Evolutionary conservation across 1,140 invertebrate genomes (phyloP).

Genomic region (Cydia amplana): DNA sequence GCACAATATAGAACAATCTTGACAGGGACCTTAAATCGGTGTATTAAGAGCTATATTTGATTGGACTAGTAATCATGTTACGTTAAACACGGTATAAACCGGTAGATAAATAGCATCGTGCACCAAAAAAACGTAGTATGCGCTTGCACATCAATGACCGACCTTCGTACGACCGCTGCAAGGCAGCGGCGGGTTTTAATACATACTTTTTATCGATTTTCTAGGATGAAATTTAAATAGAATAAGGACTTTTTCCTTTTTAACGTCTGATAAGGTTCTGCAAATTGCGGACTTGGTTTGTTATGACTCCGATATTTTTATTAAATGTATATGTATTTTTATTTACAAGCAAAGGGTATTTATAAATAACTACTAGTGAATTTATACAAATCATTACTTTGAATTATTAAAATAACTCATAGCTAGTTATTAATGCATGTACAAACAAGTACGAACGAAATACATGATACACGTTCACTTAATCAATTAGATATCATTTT

Average conservation of each 20-base stretch:
- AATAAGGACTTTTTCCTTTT: conserved; percentile 4
- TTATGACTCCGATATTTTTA: not conserved
- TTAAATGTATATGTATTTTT: no score
- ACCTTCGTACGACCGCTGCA: conserved; percentile 47
- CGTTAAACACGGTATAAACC: conserved; percentile 17
- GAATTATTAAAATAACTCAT: no score
- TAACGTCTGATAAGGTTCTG: not conserved
- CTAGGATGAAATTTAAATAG: conserved; percentile 13
- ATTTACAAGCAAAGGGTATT: no score
- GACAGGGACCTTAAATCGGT: not conserved
- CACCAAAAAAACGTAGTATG: conserved; percentile 5
- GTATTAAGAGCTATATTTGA: not conserved
- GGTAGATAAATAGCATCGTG: conserved; percentile 32
- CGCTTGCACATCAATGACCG: conserved; percentile 46
- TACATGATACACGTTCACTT: no score
- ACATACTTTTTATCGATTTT: conserved; percentile 24
- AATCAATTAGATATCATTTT: no score
- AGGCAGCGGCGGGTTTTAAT: conserved; percentile 30
- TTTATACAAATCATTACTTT: no score
- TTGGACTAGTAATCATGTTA: conserved; percentile 1
- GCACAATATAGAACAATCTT: not conserved
- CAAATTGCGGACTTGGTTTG: not conserved
- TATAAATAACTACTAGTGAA: not conserved
- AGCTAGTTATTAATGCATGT: no score
- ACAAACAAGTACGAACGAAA: no score